A percentile compares a stretch with the other conserved stretches of the same genome.
phyloP scores from a whole-genome alignment of 2,888 invertebrate species.

The Dichetophora obliterata region DNA sequence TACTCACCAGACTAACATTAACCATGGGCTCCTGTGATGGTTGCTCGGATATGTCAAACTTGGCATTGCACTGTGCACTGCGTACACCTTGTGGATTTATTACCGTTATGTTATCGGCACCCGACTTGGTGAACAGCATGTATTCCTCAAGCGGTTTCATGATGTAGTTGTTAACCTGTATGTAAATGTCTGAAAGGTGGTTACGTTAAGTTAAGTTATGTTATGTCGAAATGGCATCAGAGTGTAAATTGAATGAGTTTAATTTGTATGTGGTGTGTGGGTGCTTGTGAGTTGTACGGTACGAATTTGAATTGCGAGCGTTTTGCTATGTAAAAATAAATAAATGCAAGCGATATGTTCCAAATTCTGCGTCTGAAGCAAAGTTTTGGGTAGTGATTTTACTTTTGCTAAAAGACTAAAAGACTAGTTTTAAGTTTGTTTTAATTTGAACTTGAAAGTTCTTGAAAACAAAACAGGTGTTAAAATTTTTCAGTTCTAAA shows the following conservation, averaged over 20 bases:
- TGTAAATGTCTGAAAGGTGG: constrained; percentile 79
- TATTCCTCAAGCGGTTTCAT: constrained; percentile 93
- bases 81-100: constrained; percentile 88
- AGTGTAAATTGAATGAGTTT: not conserved
- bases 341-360: too few relatives aligned
- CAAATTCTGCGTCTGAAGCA: too few relatives aligned
- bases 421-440: too few relatives aligned
- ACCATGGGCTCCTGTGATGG: constrained; percentile 73
- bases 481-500: too few relatives aligned
- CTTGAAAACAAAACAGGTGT: too few relatives aligned
- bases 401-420: not conserved
- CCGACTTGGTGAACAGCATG: constrained; percentile 89
- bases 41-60: constrained; percentile 78
- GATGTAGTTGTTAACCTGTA: constrained; percentile 83
- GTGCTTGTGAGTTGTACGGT: not conserved
- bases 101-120: constrained; percentile 87
- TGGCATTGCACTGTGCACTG: constrained; percentile 86
- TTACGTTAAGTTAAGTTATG: too few relatives aligned
- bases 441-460: too few relatives aligned
- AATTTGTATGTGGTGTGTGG: constrained; percentile 13
- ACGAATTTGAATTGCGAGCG: not conserved
- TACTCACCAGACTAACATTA: constrained; percentile 74
- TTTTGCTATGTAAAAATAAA: not conserved
- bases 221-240: not conserved
- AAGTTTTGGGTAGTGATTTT: not conserved